Evolutionary conservation across 2,113 vertebrate genomes (phyloP).

Genomic region (Psophia crepitans): DNA sequence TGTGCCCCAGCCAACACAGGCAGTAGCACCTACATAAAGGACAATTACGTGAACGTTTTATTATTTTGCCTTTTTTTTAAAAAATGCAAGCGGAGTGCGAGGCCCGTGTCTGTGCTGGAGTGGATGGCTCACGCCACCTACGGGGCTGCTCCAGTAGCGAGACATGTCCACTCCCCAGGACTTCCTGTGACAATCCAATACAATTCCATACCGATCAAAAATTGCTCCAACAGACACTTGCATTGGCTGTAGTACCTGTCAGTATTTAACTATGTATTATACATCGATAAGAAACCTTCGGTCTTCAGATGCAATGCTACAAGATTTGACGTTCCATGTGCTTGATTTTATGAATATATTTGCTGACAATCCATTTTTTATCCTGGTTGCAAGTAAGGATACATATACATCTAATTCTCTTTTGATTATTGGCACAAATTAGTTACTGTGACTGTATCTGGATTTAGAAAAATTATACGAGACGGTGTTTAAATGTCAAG

Average conservation of each 20-base stretch:
- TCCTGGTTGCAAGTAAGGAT: not conserved
- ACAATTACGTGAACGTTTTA: not conserved
- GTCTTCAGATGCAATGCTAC: not conserved
- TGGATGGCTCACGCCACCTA: conserved; percentile 47
- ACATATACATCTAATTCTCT: not conserved
- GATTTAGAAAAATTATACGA: not conserved
- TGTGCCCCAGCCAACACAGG: not conserved
- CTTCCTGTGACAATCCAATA: accelerated
- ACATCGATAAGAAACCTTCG: not conserved
- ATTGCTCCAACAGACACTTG: not conserved
- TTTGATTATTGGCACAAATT: not conserved
- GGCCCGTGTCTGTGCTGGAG: not conserved
- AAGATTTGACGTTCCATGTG: not conserved
- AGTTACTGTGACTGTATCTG: not conserved
- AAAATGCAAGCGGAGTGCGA: not conserved
- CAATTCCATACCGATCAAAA: not conserved
- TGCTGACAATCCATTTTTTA: not conserved
- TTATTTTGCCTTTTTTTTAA: not conserved
- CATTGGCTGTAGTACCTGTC: not conserved
- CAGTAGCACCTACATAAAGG: not conserved
- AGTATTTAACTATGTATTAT: not conserved
- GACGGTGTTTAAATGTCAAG: not conserved
- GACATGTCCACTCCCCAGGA: accelerated
- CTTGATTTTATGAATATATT: not conserved
- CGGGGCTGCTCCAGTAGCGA: not conserved